Evolutionary conservation across 1,140 invertebrate species (phyloP), one percentile per base, ranked within the genome.

Genomic region (Drosophila pectinifera): DNA sequence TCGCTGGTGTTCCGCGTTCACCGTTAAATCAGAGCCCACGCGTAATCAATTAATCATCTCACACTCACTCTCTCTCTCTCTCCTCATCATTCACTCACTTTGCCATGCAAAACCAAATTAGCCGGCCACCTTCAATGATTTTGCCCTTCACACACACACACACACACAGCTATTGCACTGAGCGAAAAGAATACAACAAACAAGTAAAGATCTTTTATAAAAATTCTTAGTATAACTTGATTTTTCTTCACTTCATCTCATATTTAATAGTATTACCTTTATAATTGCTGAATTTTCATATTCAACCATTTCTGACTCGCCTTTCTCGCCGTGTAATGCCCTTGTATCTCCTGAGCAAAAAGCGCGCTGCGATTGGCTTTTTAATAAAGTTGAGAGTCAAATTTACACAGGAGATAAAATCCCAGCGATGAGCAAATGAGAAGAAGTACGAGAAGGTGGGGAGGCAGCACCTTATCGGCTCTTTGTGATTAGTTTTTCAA

Each of bases 11-110:
- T 14, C 22, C 48, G 39, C 31, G 34, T 45, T 67, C 45, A 70
- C 67, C 67, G 63, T 68, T 55, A 49, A 53, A 53, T 42, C 42
- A 39, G 51, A 51, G 39, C 69, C 69, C 77, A 80, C 57, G 77
- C 68, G 78, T 64, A 80, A 64, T 70, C 78, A 80, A 80, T 80
- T 72, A 80, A 80, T 80, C 77, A 80, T 70, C 57, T 70, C 72
- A 8, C 39, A 36, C 57, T 38, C 1, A 16, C 41, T 13, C 18
- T 54, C 51, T 34, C 31, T 34, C n/a, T 31, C 26, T 3, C 20
- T 14, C 13, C 16, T 39, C 10, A 24, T 34, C 26, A n/a, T 36
- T 31, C 24, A 31, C 7, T 31, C 31, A 24, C 36, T 18, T 34
- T 64, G 41, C 34, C 57, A 61, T 45, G 55, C 16, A 61, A 61